Conservation (phyloP, 2,113 vertebrate species). For the Corythornis cristatus region DNA sequence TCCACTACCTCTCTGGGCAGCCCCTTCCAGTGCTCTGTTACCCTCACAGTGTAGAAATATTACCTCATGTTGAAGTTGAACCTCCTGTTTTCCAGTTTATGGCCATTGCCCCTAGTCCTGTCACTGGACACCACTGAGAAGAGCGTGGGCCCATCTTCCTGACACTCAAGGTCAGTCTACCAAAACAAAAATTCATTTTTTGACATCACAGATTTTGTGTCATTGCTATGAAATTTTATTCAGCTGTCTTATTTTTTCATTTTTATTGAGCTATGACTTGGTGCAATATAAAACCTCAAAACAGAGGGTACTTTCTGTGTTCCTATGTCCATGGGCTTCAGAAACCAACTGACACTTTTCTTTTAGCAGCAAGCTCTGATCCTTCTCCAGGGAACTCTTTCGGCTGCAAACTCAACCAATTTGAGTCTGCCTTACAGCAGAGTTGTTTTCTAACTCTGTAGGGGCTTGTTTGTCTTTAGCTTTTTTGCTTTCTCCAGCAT, state of each 20-base stretch:
- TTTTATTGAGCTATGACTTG: not conserved
- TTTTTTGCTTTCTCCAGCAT: conserved; percentile 31
- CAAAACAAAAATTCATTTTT: not conserved
- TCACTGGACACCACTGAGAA: too few species aligned
- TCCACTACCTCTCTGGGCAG: too few species aligned
- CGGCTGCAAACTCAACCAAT: conserved; percentile 11
- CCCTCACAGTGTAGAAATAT: too few species aligned
- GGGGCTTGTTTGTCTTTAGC: conserved; percentile 21
- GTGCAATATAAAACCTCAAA: not conserved
- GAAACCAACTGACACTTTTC: not conserved
- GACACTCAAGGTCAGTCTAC: not conserved
- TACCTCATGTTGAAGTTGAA: too few species aligned
- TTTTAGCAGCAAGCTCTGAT: not conserved
- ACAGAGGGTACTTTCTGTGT: not conserved
- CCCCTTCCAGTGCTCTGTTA: too few species aligned
- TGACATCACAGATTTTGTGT: not conserved
- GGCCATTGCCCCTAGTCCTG: too few species aligned
- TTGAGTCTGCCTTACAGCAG: not conserved
- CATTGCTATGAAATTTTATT: not conserved
- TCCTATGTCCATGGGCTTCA: not conserved
- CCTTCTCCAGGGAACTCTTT: conserved; percentile 19
- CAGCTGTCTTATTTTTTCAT: not conserved
- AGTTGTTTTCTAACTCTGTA: not conserved
- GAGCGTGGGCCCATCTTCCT: too few species aligned
- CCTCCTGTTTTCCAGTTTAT: too few species aligned